Conservation (phyloP, 2,797 vertebrate genomes). For the Scolopax rusticola region DNA sequence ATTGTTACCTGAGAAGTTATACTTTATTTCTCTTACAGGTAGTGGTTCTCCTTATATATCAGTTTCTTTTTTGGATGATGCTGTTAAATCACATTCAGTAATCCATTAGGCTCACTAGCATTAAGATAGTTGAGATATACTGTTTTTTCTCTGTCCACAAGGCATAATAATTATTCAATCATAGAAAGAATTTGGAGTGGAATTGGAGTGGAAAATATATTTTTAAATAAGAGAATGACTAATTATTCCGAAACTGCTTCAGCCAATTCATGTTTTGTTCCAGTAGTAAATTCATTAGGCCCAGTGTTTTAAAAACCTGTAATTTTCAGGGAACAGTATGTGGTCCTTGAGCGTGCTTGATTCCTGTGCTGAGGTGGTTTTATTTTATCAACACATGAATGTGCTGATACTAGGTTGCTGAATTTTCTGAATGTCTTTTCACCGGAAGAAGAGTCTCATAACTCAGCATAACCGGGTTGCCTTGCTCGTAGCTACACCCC, state of each 20-base stretch:
- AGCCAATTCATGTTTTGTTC: background rate
- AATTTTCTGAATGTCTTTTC: background rate
- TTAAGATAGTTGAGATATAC: constrained; percentile 9
- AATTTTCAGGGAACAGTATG: background rate
- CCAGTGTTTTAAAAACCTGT: background rate
- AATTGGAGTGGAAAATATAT: constrained; percentile 48
- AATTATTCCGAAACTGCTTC: constrained; percentile 28
- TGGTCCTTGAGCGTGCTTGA: background rate
- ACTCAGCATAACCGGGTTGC: background rate
- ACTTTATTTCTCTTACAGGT: background rate
- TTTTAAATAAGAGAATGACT: constrained; percentile 22
- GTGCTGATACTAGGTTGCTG: background rate
- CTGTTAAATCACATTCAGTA: background rate
- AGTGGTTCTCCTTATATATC: background rate
- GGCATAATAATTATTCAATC: constrained; percentile 27
- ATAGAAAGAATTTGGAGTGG: constrained; percentile 9
- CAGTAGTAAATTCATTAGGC: background rate
- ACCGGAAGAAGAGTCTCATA: background rate
- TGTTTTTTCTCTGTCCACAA: constrained; percentile 33
- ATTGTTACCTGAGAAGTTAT: background rate
- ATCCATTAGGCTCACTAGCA: background rate
- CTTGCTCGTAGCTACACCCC: background rate
- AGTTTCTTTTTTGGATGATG: background rate
- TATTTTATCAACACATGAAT: background rate
- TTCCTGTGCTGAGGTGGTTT: background rate